Base-by-base conservation (phyloP, 2,888 invertebrate species). In the Melanostoma scalare region DNA sequence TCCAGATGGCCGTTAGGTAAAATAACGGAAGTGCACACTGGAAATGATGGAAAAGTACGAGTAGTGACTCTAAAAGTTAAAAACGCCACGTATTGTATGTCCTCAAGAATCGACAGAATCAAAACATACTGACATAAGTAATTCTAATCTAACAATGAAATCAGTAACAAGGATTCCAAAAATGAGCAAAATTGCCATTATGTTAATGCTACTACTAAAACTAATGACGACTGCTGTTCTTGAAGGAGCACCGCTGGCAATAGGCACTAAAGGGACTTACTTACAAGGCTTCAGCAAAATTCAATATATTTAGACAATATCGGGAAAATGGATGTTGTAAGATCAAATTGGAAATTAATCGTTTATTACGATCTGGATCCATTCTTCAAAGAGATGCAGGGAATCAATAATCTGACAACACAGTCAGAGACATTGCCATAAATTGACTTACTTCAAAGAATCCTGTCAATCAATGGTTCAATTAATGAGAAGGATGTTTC, bases 241-340 rank as follows among this genome's bases (percentile, higher is more conserved):
- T 20, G 20, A 20, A 20, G 20, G 20, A 20, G 20, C 20, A 20
- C 30, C 2, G 50, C 50, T 52, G 50, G 31, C 50, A 30, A 52
- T 33, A 52, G 50, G 50, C 50, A 52, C 50, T 30, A 52, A 52
- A 52, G 50, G 50, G 50, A 52, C 50, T 52, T 52, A 52, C 50
- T 52, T 52, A 52, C 33, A 52, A 52, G 30, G 9, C 50, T 52
- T 31, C 50, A 52, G 31, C 30, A 52, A 31, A 52, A 52, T 31
- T 52, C 50, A 3, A 52, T 52, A 31, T 52, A 52, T 52, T 52
- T 52, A 8, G 50, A 20, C 20, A 20, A 20, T 20, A 20, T 20
- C 20, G 20, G 20, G 1, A 20, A 20, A 20, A 20, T 20, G 50
- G 50, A 52, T 52, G 33, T 52, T 52, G 50, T 52, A 9, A 52